Conservation (phyloP, 2,888 invertebrate genomes). For the Phyto melanocephala region DNA sequence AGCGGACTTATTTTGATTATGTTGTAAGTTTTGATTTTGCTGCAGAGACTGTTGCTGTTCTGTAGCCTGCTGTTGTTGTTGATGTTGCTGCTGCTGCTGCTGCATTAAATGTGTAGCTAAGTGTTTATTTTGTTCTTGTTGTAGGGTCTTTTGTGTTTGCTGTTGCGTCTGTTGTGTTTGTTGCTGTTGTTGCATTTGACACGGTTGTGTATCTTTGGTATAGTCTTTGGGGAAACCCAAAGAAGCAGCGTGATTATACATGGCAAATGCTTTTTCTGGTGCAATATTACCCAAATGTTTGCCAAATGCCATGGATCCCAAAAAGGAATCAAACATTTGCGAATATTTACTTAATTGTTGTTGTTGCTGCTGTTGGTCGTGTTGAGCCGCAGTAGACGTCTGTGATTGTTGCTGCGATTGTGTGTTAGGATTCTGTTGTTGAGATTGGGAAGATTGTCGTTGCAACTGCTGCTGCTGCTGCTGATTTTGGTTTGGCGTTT, state of each 20-base stretch:
- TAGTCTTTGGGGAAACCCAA: slow-evolving; percentile 78
- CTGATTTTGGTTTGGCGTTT: neutral
- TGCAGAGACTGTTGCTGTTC: slow-evolving; percentile 65
- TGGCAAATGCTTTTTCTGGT: slow-evolving; percentile 78
- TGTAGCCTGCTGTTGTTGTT: slow-evolving; percentile 64
- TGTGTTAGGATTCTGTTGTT: slow-evolving; percentile 57
- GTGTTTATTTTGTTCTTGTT: slow-evolving; percentile 66
- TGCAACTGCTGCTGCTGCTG: slow-evolving; percentile 65
- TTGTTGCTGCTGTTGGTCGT: slow-evolving; percentile 66
- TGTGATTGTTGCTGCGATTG: slow-evolving; percentile 59
- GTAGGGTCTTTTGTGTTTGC: slow-evolving; percentile 45
- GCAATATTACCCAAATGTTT: slow-evolving; percentile 76
- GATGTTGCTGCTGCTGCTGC: slow-evolving; percentile 68
- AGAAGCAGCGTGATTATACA: slow-evolving; percentile 78
- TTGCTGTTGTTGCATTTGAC: slow-evolving; percentile 70
- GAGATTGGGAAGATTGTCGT: slow-evolving; percentile 68
- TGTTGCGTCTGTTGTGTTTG: slow-evolving; percentile 62
- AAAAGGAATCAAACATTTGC: slow-evolving; percentile 77
- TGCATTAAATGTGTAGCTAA: slow-evolving; percentile 62
- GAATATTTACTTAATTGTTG: slow-evolving; percentile 72
- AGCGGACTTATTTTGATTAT: slow-evolving; percentile 63
- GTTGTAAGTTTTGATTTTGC: slow-evolving; percentile 64
- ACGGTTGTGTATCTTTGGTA: slow-evolving; percentile 69
- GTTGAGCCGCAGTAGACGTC: slow-evolving; percentile 52
- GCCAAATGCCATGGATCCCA: slow-evolving; percentile 76